Base-by-base conservation (phyloP, 2,888 invertebrate species). In the Cantharis rufa region DNA sequence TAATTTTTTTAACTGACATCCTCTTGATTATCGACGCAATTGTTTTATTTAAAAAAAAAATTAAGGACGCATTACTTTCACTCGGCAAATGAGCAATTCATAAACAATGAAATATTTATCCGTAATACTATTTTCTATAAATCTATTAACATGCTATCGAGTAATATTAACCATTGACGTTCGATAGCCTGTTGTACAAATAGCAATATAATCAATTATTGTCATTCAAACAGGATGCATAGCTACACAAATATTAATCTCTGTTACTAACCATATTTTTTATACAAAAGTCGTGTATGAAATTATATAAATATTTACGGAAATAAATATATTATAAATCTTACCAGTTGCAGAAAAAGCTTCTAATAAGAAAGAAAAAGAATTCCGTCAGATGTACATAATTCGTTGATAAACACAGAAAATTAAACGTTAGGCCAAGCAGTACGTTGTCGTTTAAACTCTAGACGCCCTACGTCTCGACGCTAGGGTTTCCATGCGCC, bases 381-480 rank as follows among this genome's bases (percentile, higher is more conserved):
- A 71, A 76, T 71, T 71, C 77, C 78, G 76, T 74, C 70, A 78
- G 79, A 79, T 78, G 77, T 75, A 73, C 81, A 81, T 79, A 81
- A 81, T 80, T 81, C 78, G 80, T 79, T 78, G 77, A 74, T 79
- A 80, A 81, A 80, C 78, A 80, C 78, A 79, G 74, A 74, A 80
- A 78, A 80, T 80, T 78, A 76, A 78, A 79, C 81, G 81, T 81
- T 82, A 81, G 81, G 81, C 81, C 79, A 75, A 76, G 78, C 78
- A 78, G 78, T 78, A 76, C 72, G 76, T 74, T 72, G 76, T 77
- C 73, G 73, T 75, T 66, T 75, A 74, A 77, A 68, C 69, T 71
- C 71, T 62, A 69, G 74, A 75, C 80, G 78, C 79, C 77, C 78
- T 75, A 69, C 73, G 72, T 72, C 78, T 75, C 62, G 72, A 71